A percentile compares a stretch with the other conserved stretches of the same genome.
Conservation (phyloP, 2,113 vertebrate genomes). For the Rhinolophus ferrumequinum region DNA sequence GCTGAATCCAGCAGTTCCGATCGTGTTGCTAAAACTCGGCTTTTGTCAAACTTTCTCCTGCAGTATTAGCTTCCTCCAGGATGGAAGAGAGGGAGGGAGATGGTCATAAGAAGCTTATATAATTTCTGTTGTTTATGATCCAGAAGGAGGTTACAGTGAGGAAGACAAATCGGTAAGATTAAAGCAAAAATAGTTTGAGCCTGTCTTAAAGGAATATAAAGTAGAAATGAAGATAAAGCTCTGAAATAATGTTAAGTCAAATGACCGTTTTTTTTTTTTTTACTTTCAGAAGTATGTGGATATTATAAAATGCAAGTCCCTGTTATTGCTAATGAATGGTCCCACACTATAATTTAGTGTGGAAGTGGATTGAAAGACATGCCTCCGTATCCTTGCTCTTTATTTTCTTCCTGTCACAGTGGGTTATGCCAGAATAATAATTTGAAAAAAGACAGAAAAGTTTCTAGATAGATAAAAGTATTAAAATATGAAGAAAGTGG, state of each 20-base stretch:
- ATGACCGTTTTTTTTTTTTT: not conserved
- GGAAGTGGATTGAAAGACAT: conserved; percentile 13
- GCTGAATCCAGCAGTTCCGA: not conserved
- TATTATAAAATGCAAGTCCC: conserved; percentile 35
- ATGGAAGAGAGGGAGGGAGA: not conserved
- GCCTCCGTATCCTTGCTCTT: not conserved
- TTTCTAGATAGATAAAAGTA: conserved; percentile 10
- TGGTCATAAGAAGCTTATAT: not conserved
- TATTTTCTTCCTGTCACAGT: conserved; percentile 28
- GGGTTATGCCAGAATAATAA: not conserved
- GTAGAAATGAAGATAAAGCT: conserved; percentile 41
- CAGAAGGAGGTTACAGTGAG: not conserved
- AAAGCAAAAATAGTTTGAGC: not conserved
- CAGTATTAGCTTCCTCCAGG: not conserved
- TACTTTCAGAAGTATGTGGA: not conserved
- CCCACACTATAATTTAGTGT: not conserved
- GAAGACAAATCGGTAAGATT: not conserved
- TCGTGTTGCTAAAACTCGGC: not conserved
- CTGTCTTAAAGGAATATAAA: not conserved
- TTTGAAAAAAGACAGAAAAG: not conserved
- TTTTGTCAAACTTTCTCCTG: not conserved
- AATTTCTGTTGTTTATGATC: not conserved
- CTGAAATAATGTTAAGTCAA: conserved; percentile 10
- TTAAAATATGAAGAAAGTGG: conserved; percentile 6
- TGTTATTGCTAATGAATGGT: conserved; percentile 46